Evolutionary conservation across 2,113 vertebrate species (phyloP).

Genomic region (Chaetops frenatus): DNA sequence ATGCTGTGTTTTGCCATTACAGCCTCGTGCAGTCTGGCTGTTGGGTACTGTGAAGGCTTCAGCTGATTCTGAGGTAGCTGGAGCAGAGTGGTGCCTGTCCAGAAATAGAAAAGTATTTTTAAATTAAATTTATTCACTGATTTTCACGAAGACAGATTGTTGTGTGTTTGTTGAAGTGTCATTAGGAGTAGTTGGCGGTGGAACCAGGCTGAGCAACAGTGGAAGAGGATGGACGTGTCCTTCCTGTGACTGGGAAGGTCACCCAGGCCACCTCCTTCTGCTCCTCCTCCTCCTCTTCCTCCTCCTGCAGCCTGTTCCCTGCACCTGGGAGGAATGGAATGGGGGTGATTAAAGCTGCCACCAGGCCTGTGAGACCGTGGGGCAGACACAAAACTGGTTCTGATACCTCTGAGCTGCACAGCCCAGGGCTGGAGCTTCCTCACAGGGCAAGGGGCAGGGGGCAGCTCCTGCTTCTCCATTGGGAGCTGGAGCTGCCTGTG

Average conservation of each 20-base stretch:
- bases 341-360: neutral
- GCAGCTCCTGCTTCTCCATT: neutral
- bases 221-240: neutral
- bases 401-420: neutral
- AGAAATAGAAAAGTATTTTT: constrained; percentile 45
- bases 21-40: neutral
- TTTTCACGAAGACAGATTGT: constrained; percentile 3
- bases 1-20: neutral
- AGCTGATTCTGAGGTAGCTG: constrained; percentile 9
- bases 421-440: neutral
- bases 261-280: neutral
- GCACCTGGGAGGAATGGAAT: neutral
- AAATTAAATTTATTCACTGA: constrained; percentile 21
- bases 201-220: neutral
- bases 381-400: neutral
- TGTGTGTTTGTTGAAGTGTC: neutral
- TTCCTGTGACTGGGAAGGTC: neutral
- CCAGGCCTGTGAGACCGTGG: neutral
- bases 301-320: neutral
- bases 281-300: neutral
- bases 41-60: neutral
- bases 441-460: neutral
- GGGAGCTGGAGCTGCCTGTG: neutral
- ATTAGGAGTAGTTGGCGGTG: neutral
- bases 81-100: neutral